Evolutionary conservation across 1,140 invertebrate species (phyloP).

Genomic region (Eriocheir sinensis): DNA sequence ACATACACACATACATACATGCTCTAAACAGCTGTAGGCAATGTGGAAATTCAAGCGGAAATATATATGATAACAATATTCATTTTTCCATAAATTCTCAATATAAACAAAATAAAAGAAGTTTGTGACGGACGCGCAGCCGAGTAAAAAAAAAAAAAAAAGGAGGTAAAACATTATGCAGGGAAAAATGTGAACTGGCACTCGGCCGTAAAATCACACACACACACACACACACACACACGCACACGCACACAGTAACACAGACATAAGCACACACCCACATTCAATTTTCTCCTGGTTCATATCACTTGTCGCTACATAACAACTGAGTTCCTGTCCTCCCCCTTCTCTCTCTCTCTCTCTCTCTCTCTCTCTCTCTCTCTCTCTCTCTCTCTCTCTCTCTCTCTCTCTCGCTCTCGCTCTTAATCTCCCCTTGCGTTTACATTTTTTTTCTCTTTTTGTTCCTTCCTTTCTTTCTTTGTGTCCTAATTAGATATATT

Average conservation of each 20-base stretch:
- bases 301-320: slow-evolving; percentile 24
- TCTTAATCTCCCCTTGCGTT: no score
- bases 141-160: no score
- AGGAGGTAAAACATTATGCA: neutral
- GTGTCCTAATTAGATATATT: no score
- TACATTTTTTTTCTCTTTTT: no score
- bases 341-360: neutral
- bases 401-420: slow-evolving; percentile 23
- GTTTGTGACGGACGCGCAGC: no score
- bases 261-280: neutral
- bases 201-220: slow-evolving; percentile 14
- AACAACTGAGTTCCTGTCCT: slow-evolving; percentile 4
- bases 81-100: no score
- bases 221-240: slow-evolving; percentile 1
- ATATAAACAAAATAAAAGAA: no score
- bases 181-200: neutral
- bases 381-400: slow-evolving; percentile 31
- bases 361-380: slow-evolving; percentile 1
- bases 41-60: no score
- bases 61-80: no score
- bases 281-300: slow-evolving; percentile 25
- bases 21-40: no score
- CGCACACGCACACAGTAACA: neutral
- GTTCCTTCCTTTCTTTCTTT: no score
- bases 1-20: no score